Evolutionary conservation across 2,888 invertebrate species (phyloP), one percentile per base, ranked within the genome.

Genomic region (Pardosa pseudoannulata): DNA sequence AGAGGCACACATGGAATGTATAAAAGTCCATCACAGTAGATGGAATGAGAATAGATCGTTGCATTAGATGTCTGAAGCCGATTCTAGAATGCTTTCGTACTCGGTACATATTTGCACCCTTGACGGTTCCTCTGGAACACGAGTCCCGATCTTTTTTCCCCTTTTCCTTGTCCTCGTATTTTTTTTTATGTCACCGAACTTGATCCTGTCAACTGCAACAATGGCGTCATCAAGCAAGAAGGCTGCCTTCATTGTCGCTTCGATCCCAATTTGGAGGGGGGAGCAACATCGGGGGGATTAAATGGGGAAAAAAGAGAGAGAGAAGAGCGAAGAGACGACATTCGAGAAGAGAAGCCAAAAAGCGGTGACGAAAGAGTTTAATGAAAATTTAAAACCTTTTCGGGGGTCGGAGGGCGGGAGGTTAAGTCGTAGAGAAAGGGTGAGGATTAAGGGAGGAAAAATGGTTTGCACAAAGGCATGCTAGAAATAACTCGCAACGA

Each of bases 361-460:
- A 70, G 78, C 70, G 78, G 83, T 85, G 83, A 85, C 83, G 83
- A 85, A 85, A 85, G 83, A 85, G 83, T 85, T 85, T 85, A 85
- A 85, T 85, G 83, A 85, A 85, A 85, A 85, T 85, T 85, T 85
- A 85, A 85, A 85, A 78, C 83, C 76, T 78, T 39, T 31, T 16
- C 27, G 23, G 9, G 62, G 78, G 13, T 23, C 28, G 13, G 23
- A 16, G 46, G 71, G 39, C 13, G 16, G 46, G 72, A 56, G 31
- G 50, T 46, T 46, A 50, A 50, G 50, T 72, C 29, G 70, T 62
- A 46, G 41, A 62, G 50, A 65, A 78, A 76, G 64, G 76, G 27
- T 27, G 72, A 74, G 62, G 72, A 76, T 83, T 76, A 83, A 56
- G 83, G 73, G 71, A 71, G 32, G 70, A 39, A 72, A 64, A 64